Evolutionary conservation across 2,797 vertebrate genomes (phyloP).

Genomic region (Danio aesculapii): DNA sequence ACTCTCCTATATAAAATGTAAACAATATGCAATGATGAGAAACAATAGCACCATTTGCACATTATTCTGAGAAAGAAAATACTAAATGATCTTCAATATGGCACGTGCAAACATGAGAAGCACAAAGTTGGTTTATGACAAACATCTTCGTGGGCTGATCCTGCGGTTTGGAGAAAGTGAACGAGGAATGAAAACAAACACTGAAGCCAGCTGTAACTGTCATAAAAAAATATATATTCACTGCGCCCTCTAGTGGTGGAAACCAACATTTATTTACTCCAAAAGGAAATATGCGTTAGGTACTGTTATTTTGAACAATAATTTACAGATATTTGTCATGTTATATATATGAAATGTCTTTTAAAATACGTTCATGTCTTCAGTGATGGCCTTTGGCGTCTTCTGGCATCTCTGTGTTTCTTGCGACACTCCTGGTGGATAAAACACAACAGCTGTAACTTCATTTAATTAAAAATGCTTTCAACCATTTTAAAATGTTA

Average conservation of each 20-base stretch:
- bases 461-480: neutral
- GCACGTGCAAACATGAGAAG: neutral
- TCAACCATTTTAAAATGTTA: neutral
- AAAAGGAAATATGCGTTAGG: neutral
- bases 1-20: neutral
- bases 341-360: neutral
- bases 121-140: neutral
- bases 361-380: conserved; percentile 64
- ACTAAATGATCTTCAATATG: neutral
- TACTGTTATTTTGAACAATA: conserved; percentile 11
- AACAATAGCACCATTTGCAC: neutral
- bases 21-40: neutral
- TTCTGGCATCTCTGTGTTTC: conserved; percentile 79
- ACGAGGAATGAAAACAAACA: conserved; percentile 27
- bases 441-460: neutral
- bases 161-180: conserved; percentile 24
- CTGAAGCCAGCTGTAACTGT: neutral
- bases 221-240: neutral
- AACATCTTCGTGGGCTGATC: neutral
- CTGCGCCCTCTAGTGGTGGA: conserved; percentile 29
- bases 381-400: conserved; percentile 65
- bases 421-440: conserved; percentile 68
- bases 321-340: conserved; percentile 19
- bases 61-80: neutral
- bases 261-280: conserved; percentile 16